Conservation (phyloP, 2,797 vertebrate genomes). For the Melanotaenia pygmaea region DNA sequence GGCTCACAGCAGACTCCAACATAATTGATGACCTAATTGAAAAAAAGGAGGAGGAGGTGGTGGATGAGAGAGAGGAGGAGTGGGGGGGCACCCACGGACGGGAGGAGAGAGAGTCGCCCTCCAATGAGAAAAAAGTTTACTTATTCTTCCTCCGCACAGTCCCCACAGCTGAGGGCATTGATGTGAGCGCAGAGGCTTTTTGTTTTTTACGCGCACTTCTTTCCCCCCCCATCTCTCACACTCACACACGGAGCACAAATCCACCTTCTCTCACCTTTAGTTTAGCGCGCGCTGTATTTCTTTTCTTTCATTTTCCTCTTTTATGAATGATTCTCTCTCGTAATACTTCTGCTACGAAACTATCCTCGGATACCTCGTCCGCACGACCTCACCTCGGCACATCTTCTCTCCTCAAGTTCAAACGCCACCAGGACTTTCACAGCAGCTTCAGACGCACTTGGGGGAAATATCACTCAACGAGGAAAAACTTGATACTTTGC, state of each 20-base stretch:
- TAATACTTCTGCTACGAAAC: conserved; percentile 11
- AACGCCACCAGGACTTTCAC: conserved; percentile 69
- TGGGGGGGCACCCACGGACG: background rate
- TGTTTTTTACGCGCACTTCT: conserved; percentile 74
- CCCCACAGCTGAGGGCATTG: conserved; percentile 71
- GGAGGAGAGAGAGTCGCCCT: conserved; percentile 51
- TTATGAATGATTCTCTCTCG: conserved; percentile 78
- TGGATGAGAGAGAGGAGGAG: background rate
- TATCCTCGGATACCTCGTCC: conserved; percentile 60
- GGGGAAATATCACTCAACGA: conserved; percentile 67
- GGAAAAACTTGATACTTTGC: conserved; percentile 63
- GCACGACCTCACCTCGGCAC: conserved; percentile 77
- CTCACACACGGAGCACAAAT: conserved; percentile 82
- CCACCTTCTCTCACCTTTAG: conserved; percentile 79
- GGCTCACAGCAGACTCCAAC: conserved; percentile 67
- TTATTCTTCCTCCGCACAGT: conserved; percentile 59
- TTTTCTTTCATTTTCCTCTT: conserved; percentile 47
- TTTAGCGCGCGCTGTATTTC: conserved; percentile 57
- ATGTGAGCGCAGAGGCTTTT: conserved; percentile 81
- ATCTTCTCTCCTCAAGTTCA: conserved; percentile 69
- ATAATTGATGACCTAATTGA: conserved; percentile 88
- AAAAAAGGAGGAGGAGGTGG: conserved; percentile 60
- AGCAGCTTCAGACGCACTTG: conserved; percentile 73
- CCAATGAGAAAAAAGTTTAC: conserved; percentile 77
- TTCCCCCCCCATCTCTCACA: conserved; percentile 75